phyloP scores from a whole-genome alignment of 1,140 invertebrate species.

The Lepidostoma basale region DNA sequence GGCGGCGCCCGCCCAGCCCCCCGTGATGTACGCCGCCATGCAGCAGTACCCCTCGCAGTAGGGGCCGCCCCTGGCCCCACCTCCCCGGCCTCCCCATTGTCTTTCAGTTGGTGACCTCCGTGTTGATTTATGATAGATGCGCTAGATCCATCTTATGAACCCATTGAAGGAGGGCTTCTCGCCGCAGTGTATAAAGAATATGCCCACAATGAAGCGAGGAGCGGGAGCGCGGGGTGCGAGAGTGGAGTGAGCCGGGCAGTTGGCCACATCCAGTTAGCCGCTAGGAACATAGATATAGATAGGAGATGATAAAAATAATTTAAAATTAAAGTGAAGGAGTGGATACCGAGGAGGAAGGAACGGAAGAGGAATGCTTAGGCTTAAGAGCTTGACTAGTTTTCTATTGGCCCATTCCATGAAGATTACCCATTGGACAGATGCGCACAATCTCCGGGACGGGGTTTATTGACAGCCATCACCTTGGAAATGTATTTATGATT shows the following conservation, averaged over 20 bases:
- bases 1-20: constrained; percentile 63
- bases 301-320: constrained; percentile 44
- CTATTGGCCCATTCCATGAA: constrained; percentile 46
- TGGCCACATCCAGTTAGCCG: constrained; percentile 24
- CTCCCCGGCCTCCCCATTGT: neutral
- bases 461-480: neutral
- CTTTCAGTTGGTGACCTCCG: neutral
- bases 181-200: neutral
- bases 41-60: constrained; percentile 80
- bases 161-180: too few species aligned
- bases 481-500: constrained; percentile 25
- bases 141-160: constrained; percentile 16
- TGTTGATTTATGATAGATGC: constrained; percentile 20
- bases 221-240: neutral
- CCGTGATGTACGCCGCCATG: constrained; percentile 77
- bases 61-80: constrained; percentile 49
- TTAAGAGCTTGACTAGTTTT: constrained; percentile 46
- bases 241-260: neutral
- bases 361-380: constrained; percentile 31
- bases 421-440: constrained; percentile 36
- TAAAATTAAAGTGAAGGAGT: constrained; percentile 43
- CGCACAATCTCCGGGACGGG: neutral
- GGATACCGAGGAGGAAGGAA: constrained; percentile 26
- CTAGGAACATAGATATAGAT: constrained; percentile 40
- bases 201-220: neutral